phyloP scores from a whole-genome alignment of 2,113 vertebrate species.

The Nymphicus hollandicus region DNA sequence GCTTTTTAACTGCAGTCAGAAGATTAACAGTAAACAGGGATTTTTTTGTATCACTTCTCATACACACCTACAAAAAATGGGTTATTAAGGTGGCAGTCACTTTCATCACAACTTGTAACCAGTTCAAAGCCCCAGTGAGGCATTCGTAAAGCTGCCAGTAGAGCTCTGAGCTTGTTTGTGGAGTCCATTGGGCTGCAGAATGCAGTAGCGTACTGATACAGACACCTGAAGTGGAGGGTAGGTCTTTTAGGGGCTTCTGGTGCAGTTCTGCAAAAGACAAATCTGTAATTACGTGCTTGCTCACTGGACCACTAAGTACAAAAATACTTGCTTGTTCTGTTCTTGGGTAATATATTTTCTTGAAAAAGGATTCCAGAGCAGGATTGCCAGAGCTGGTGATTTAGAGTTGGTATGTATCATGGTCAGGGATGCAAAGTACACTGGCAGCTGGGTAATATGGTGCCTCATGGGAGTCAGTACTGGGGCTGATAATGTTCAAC shows the following conservation, averaged over 20 bases:
- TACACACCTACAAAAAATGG: not conserved
- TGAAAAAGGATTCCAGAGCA: not conserved
- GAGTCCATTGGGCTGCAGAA: not conserved
- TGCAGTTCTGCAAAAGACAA: not conserved
- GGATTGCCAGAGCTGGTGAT: not conserved
- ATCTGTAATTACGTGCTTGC: not conserved
- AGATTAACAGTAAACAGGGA: not conserved
- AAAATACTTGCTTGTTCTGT: not conserved
- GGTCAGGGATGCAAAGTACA: rapidly evolving
- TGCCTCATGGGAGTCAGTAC: rapidly evolving
- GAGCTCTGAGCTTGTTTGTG: not conserved
- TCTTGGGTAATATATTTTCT: not conserved
- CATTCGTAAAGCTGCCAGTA: not conserved
- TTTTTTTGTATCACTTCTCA: not conserved
- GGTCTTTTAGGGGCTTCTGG: not conserved
- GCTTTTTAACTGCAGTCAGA: not conserved
- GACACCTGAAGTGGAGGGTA: too few species aligned
- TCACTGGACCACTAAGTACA: not conserved
- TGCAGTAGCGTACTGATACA: too few species aligned
- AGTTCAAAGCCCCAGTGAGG: not conserved
- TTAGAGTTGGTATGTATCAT: not conserved
- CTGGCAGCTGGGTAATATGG: not conserved
- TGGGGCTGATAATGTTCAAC: not conserved
- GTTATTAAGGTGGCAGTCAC: not conserved
- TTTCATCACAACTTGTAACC: not conserved